Evolutionary conservation across 2,113 vertebrate genomes (phyloP).

Genomic region (Macrotus californicus): DNA sequence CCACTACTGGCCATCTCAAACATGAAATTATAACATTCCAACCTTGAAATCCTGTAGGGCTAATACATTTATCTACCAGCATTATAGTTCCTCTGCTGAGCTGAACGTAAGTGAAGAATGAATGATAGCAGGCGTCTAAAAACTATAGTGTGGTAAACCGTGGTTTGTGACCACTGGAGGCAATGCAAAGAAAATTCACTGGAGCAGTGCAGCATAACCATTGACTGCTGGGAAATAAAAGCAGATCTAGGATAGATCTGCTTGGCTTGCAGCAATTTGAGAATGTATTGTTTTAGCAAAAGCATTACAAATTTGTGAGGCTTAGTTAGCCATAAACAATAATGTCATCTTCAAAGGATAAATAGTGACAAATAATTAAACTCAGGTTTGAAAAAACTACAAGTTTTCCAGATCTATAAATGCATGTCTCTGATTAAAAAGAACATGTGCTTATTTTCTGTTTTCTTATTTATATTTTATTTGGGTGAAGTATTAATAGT

Average conservation of each 20-base stretch:
- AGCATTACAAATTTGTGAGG: neutral
- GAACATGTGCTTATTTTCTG: neutral
- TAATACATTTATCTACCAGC: neutral
- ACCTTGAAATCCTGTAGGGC: neutral
- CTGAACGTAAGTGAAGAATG: neutral
- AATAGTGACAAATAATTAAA: neutral
- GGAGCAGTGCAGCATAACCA: neutral
- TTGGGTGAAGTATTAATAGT: neutral
- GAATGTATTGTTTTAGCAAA: slow-evolving; percentile 28
- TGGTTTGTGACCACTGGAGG: neutral
- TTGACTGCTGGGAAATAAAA: neutral
- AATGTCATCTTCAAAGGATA: neutral
- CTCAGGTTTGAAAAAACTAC: neutral
- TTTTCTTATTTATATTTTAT: neutral
- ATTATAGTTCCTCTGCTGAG: neutral
- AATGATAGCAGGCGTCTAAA: neutral
- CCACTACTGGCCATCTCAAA: neutral
- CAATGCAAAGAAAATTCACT: neutral
- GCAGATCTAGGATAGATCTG: neutral
- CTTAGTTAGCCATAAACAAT: neutral
- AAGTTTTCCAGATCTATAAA: neutral
- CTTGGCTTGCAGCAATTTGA: neutral
- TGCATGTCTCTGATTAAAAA: neutral
- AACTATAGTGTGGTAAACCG: neutral
- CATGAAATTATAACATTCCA: neutral